A percentile compares a stretch with the other conserved stretches of the same genome.
phyloP scores from a whole-genome alignment of 1,140 invertebrate species.

The Watersipora subatra region DNA sequence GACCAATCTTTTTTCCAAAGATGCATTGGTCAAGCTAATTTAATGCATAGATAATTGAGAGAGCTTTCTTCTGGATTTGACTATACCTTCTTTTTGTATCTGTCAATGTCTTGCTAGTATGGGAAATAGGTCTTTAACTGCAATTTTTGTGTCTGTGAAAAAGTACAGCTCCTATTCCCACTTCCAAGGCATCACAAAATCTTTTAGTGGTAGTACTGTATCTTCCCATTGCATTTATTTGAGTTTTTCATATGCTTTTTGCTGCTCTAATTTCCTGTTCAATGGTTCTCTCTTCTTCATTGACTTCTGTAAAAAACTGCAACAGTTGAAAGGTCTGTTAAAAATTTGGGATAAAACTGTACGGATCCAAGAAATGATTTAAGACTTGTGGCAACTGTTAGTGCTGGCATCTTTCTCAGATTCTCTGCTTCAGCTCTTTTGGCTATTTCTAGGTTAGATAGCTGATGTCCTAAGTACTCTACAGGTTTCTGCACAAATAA shows the following conservation, averaged over 20 bases:
- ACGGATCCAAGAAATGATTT: slow-evolving; percentile 8
- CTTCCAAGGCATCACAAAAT: no score
- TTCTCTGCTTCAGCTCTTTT: neutral
- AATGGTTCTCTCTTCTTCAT: neutral
- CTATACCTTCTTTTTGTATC: neutral
- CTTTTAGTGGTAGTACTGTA: no score
- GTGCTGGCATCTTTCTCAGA: neutral
- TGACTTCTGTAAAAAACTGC: neutral
- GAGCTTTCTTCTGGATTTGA: neutral
- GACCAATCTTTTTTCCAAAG: neutral
- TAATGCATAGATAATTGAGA: neutral
- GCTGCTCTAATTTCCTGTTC: neutral
- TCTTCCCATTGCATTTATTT: no score
- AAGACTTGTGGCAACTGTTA: neutral
- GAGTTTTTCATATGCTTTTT: no score
- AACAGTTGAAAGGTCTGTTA: slow-evolving; percentile 8
- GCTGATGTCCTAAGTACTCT: neutral
- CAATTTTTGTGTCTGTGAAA: no score
- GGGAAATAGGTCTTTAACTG: neutral
- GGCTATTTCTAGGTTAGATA: neutral
- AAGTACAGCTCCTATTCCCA: no score
- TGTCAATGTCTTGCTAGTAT: neutral
- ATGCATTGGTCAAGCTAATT: neutral
- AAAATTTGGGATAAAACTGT: slow-evolving; percentile 10
- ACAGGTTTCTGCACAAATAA: neutral